Percentiles rank a stretch among this genome's conserved stretches.
phyloP scores from a whole-genome alignment of 2,113 vertebrate species.

The Martes martes region DNA sequence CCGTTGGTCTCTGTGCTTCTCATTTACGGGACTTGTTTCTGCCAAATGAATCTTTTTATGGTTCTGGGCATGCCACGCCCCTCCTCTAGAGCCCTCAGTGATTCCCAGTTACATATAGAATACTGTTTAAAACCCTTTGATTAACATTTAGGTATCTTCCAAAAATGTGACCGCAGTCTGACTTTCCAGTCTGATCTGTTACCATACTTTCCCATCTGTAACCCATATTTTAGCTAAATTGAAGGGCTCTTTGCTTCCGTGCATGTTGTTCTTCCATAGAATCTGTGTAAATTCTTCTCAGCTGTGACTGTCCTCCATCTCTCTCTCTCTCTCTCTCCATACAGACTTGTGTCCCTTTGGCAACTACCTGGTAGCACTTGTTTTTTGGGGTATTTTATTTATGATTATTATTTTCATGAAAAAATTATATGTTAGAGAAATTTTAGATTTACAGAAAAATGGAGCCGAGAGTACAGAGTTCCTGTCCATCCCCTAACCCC shows the following conservation, averaged over 20 bases:
- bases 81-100: background rate
- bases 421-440: background rate
- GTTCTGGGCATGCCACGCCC: background rate
- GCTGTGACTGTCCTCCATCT: background rate
- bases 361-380: background rate
- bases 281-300: background rate
- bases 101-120: background rate
- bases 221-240: background rate
- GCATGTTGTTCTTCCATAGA: background rate
- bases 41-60: background rate
- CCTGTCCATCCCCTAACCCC: fast-evolving
- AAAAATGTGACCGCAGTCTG: background rate
- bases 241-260: background rate
- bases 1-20: background rate
- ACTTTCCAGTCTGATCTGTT: background rate
- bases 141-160: background rate
- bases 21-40: background rate
- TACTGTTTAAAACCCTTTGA: background rate
- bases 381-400: background rate
- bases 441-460: slow-evolving; percentile 5
- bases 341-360: background rate
- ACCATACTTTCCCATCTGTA: background rate
- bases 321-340: background rate
- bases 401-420: background rate
- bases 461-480: background rate